These are phyloP conservation scores for Caenorhabditis elegans DNA, from an alignment of 1,140 invertebrate genomes.

Conservation along the genomic window DNA sequence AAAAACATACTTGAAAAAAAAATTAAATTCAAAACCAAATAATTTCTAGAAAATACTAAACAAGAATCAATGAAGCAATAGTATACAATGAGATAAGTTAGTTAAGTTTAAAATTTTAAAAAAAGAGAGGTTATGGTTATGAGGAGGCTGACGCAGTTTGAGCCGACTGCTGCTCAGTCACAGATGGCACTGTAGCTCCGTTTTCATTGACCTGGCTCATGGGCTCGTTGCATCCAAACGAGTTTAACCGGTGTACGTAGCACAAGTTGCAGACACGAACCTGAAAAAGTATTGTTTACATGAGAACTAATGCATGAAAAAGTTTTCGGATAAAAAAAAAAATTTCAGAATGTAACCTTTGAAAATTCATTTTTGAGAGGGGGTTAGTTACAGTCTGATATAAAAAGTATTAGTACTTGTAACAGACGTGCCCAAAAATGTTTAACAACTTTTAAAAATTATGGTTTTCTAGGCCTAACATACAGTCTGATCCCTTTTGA, in stretches of 20 bases:
- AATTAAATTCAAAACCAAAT: no score
- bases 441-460: no score
- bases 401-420: no score
- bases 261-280: slow-evolving; percentile 65
- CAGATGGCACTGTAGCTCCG: not conserved
- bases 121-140: not conserved
- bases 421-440: no score
- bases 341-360: no score
- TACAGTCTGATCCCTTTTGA: no score
- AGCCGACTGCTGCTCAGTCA: not conserved
- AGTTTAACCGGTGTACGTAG: slow-evolving; percentile 63
- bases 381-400: not conserved
- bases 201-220: not conserved
- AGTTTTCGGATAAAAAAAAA: no score
- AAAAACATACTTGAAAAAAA: not conserved
- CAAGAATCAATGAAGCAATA: no score
- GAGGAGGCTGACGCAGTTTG: not conserved
- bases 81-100: not conserved
- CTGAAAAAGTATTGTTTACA: slow-evolving; percentile 43
- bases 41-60: not conserved
- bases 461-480: no score
- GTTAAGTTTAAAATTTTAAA: no score
- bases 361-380: not conserved
- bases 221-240: slow-evolving; percentile 48
- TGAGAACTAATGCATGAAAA: no score